Evolutionary conservation across 2,888 invertebrate species (phyloP).

Genomic region (Xanthia togata): DNA sequence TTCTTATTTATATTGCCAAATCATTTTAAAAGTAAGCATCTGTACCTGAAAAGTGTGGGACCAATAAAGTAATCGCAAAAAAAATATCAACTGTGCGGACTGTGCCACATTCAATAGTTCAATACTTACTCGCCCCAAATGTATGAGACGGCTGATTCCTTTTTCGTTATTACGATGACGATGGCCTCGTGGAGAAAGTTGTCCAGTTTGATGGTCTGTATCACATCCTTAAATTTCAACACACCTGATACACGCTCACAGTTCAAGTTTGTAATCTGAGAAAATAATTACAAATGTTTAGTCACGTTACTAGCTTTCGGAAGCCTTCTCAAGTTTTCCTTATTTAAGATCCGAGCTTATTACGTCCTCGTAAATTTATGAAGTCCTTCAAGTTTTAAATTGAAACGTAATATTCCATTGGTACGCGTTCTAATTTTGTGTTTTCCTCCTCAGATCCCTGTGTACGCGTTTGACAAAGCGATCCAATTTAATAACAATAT

Average conservation of each 20-base stretch:
- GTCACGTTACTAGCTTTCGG: not conserved
- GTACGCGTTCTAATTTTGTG: constrained; percentile 15
- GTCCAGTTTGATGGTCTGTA: not conserved
- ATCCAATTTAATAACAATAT: constrained; percentile 93
- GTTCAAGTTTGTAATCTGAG: not conserved
- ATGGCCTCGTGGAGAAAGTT: not conserved
- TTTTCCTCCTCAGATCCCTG: constrained; percentile 91
- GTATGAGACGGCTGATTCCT: not conserved
- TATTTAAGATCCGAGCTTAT: constrained; percentile 16
- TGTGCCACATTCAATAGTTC: too few species aligned
- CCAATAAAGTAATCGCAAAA: too few species aligned
- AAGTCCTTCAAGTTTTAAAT: constrained; percentile 29
- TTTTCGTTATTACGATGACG: not conserved
- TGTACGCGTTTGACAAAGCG: constrained; percentile 95
- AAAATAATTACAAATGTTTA: constrained; percentile 4
- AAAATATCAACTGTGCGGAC: too few species aligned
- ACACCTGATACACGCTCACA: not conserved
- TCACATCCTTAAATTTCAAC: not conserved
- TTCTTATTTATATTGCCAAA: too few species aligned
- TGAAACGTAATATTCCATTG: constrained; percentile 12
- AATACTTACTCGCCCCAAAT: too few species aligned
- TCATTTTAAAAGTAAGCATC: too few species aligned
- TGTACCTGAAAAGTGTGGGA: too few species aligned
- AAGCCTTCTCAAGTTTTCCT: constrained; percentile 17
- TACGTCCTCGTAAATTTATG: constrained; percentile 29